A percentile compares a stretch with the other conserved stretches of the same genome.
These are phyloP conservation scores for Drosophila fuyamai DNA, from an alignment of 1,140 invertebrate genomes.

Conservation along the genomic window DNA sequence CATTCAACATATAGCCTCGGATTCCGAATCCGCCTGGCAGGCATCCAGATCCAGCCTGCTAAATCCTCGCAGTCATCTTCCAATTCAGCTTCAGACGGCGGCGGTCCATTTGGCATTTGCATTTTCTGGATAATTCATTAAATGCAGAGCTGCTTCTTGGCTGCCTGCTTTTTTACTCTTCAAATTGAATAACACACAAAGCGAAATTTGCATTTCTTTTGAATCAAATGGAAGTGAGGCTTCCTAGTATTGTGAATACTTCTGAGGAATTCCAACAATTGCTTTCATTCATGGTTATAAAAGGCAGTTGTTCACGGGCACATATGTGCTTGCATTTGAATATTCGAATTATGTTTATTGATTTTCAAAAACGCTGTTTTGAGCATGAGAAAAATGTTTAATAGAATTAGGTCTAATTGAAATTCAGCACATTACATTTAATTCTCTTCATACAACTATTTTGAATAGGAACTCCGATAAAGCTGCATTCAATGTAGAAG, in stretches of 20 bases:
- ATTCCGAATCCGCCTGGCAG: slow-evolving; percentile 40
- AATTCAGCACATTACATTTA: slow-evolving; percentile 12
- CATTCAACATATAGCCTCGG: slow-evolving; percentile 8
- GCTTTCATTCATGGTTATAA: slow-evolving; percentile 34
- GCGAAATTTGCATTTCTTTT: slow-evolving; percentile 47
- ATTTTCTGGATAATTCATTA: slow-evolving; percentile 66
- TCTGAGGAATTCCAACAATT: slow-evolving; percentile 45
- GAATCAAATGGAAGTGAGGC: slow-evolving; percentile 33
- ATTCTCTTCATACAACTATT: not conserved
- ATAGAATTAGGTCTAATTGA: slow-evolving; percentile 9
- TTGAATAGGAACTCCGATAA: slow-evolving; percentile 1
- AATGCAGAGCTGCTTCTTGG: slow-evolving; percentile 42
- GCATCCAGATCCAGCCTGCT: slow-evolving; percentile 31
- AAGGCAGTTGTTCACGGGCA: slow-evolving; percentile 19
- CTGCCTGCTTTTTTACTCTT: slow-evolving; percentile 57
- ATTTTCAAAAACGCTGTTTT: slow-evolving; percentile 11
- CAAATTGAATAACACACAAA: slow-evolving; percentile 53
- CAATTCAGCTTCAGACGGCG: slow-evolving; percentile 28
- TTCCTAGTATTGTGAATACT: slow-evolving; percentile 39
- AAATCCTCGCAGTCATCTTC: slow-evolving; percentile 50
- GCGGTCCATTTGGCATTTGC: slow-evolving; percentile 76
- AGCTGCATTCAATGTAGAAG: not conserved
- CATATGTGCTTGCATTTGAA: slow-evolving; percentile 29
- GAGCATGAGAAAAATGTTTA: slow-evolving; percentile 7
- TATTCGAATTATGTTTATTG: slow-evolving; percentile 41